Evolutionary conservation across 2,113 vertebrate species (phyloP), one percentile per base, ranked within the genome.

Genomic region (Hemiprocne comata): DNA sequence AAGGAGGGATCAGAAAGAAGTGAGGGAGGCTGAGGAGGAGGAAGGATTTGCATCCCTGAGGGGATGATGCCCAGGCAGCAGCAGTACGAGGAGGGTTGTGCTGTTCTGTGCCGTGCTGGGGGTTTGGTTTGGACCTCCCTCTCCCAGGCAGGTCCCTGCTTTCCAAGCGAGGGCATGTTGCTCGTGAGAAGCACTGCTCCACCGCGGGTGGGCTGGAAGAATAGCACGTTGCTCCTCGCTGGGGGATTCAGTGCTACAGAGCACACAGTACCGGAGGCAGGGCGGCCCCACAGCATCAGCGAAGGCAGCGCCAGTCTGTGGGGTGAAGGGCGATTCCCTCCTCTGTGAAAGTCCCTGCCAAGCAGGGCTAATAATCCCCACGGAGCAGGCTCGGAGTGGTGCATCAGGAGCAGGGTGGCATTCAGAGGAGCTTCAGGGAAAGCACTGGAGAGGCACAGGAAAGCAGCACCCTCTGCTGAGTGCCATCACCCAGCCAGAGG

Each of bases 341-440:
- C 7, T 11, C 75, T 50, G 69, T 29, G 48, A 23, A 84, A 5
- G 17, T 51, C 67, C 77, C 78, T 54, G 42, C 64, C 40, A 51
- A 69, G 50, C 13, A 4, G 0, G 33, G 44, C 55, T 62, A 38
- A 73, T 62, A 38, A 73, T 54, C 17, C 36, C 25, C 57, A 20
- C 1, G 5, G 5, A 76, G 29, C n/a, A 14, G 71, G 33, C 48
- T 75, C 0, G 0, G 51, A 72, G 64, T 55, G n/a, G 29, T 12
- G 11, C 55, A 20, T 61, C 54, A 36, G 61, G 70, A 55, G 80
- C 57, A 64, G 74, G 7, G 79, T 38, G 64, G 78, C 83, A 85
- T 69, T 75, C 83, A 85, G 93, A 75, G 72, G 71, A 87, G 34
- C 53, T 71, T 17, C 77, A 26, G 48, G 20, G 61, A 28, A 73